phyloP scores from a whole-genome alignment of 2,113 vertebrate genomes.

The Cryptotis parvus region DNA sequence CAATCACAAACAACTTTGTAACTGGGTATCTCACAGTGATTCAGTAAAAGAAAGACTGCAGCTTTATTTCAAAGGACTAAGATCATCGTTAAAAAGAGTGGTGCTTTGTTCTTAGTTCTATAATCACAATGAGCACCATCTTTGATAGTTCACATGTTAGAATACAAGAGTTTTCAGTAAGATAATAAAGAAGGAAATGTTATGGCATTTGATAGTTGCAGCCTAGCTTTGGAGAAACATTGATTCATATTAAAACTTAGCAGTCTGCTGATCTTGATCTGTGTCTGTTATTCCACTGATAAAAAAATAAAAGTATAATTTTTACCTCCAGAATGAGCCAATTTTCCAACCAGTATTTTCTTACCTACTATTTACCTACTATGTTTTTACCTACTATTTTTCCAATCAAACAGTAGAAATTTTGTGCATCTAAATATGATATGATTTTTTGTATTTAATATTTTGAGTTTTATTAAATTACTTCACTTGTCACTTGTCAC shows the following conservation, averaged over 20 bases:
- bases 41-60: no score
- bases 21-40: no score
- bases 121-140: not conserved
- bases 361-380: not conserved
- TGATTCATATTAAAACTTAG: not conserved
- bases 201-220: not conserved
- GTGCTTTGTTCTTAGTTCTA: conserved; percentile 19
- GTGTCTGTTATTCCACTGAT: no score
- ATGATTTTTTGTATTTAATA: conserved; percentile 22
- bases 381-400: not conserved
- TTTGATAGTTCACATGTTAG: not conserved
- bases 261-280: not conserved
- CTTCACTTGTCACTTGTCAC: no score
- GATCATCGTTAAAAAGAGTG: not conserved
- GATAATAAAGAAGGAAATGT: not conserved
- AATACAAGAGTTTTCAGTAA: conserved; percentile 39
- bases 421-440: not conserved
- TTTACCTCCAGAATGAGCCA: not conserved
- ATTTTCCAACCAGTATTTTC: not conserved
- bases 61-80: conserved; percentile 3
- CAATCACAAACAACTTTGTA: no score
- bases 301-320: not conserved
- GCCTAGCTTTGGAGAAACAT: not conserved
- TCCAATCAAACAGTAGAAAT: not conserved
- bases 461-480: not conserved